Evolutionary conservation across 2,888 invertebrate species (phyloP).

Genomic region (Agrotis exclamationis): DNA sequence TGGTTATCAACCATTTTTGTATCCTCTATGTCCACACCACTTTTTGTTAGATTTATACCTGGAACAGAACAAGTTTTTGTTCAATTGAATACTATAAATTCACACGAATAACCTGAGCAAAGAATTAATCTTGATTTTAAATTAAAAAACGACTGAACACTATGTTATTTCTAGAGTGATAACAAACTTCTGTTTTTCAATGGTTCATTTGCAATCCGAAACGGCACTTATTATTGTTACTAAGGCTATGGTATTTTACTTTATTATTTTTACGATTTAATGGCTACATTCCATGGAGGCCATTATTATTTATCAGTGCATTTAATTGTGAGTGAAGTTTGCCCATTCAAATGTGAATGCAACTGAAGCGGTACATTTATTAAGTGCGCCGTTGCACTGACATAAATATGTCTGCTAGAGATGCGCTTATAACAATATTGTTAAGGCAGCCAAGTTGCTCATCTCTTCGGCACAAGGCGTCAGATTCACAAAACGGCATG

Average conservation of each 20-base stretch:
- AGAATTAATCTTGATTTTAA: conserved; percentile 42
- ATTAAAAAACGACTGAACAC: conserved; percentile 33
- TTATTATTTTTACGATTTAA: conserved; percentile 16
- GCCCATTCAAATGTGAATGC: neutral
- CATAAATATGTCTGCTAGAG: neutral
- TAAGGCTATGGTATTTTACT: conserved; percentile 15
- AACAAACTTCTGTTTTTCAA: conserved; percentile 52
- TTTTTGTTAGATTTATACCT: conserved; percentile 89
- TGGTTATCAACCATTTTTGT: conserved; percentile 83
- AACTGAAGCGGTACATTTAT: conserved; percentile 12
- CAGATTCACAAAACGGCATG: no score
- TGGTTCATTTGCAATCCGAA: conserved; percentile 53
- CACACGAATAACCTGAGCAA: conserved; percentile 22
- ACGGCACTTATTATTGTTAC: conserved; percentile 45
- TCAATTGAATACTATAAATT: conserved; percentile 15
- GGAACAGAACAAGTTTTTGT: conserved; percentile 69
- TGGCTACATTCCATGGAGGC: neutral
- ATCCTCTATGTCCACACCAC: conserved; percentile 82
- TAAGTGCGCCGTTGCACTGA: conserved; percentile 3
- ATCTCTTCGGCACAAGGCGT: neutral
- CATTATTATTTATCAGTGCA: conserved; percentile 24
- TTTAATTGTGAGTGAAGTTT: conserved; percentile 22
- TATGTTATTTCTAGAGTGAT: conserved; percentile 30
- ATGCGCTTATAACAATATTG: neutral
- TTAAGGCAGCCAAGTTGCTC: neutral